These are phyloP conservation scores for Ostrea denselamellosa DNA, from an alignment of 1,140 invertebrate genomes.

Conservation along the genomic window DNA sequence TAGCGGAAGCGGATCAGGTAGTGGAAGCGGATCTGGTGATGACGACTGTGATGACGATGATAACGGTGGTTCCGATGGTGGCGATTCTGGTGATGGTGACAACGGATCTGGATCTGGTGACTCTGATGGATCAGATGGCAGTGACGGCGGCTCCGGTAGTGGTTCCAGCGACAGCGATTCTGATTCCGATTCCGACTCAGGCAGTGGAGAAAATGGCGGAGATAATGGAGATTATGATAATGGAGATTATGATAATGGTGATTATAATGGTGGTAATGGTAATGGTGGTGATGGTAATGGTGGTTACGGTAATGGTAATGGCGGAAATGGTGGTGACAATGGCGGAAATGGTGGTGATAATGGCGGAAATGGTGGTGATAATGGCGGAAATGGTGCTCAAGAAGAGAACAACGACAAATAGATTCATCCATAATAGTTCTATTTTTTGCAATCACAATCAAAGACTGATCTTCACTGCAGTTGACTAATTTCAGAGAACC, in stretches of 20 bases:
- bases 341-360: neutral
- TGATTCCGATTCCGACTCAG: neutral
- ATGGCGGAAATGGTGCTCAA: neutral
- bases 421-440: neutral
- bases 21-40: neutral
- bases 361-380: too few species aligned
- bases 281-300: neutral
- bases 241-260: neutral
- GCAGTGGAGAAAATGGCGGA: neutral
- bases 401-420: neutral
- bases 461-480: neutral
- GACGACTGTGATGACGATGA: neutral
- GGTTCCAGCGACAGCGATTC: neutral
- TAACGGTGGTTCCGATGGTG: neutral
- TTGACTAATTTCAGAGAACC: neutral
- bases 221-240: neutral
- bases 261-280: neutral
- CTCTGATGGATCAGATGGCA: neutral
- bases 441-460: constrained; percentile 9
- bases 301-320: neutral
- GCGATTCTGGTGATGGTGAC: neutral
- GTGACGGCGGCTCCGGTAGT: neutral
- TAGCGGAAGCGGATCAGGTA: neutral
- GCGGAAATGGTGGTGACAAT: neutral
- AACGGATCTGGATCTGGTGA: constrained; percentile 18